phyloP scores from a whole-genome alignment of 2,797 vertebrate species.

The Megalops cyprinoides region DNA sequence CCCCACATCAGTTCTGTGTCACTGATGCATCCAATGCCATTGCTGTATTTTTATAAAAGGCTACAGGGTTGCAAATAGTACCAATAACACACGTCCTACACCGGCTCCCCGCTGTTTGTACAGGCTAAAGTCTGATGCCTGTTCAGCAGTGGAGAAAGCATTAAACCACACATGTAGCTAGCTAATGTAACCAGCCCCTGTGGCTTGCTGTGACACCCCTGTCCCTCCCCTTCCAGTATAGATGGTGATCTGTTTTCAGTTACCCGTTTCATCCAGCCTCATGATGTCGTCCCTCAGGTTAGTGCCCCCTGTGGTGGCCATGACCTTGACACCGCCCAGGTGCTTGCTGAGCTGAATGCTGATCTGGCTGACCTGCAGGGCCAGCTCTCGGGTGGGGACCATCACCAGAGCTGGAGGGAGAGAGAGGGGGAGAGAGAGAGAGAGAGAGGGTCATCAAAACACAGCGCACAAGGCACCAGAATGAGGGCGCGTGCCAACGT shows the following conservation, averaged over 20 bases:
- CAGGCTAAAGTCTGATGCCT: no score
- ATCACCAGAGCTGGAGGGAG: conserved; percentile 70
- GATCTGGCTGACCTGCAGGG: conserved; percentile 82
- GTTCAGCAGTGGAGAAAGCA: no score
- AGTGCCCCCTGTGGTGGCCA: conserved; percentile 82
- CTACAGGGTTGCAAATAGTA: no score
- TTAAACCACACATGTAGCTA: no score
- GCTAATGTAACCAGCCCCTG: no score
- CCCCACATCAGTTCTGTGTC: no score
- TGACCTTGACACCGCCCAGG: conserved; percentile 79
- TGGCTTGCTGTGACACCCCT: no score
- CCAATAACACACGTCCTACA: no score
- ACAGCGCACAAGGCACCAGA: neutral
- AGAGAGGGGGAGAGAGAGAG: conserved; percentile 21
- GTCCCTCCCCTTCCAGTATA: no score
- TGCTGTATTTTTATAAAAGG: no score
- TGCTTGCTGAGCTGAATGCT: conserved; percentile 82
- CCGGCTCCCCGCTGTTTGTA: no score
- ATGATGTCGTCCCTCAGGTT: conserved; percentile 82
- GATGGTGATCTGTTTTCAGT: neutral
- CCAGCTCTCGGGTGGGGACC: conserved; percentile 80
- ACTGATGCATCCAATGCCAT: no score
- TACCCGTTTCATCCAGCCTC: conserved; percentile 79
- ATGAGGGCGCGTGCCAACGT: neutral
- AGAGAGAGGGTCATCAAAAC: neutral